Percentiles rank a stretch among this genome's conserved stretches.
phyloP scores from a whole-genome alignment of 2,113 vertebrate species.

The Elgaria multicarinata region DNA sequence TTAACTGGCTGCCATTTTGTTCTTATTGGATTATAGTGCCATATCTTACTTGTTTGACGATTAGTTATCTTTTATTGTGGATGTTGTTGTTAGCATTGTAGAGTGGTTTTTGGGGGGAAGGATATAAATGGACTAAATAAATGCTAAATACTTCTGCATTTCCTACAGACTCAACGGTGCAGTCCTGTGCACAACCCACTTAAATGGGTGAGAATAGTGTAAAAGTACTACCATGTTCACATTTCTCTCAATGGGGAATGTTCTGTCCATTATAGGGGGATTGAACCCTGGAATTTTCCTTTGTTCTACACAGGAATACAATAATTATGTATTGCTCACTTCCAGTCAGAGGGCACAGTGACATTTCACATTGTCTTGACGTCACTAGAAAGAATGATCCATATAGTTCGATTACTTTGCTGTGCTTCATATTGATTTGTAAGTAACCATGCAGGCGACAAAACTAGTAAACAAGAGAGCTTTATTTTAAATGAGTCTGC shows the following conservation, averaged over 20 bases:
- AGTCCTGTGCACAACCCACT: background rate
- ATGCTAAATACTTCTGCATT: background rate
- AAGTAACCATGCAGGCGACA: background rate
- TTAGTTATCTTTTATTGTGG: background rate
- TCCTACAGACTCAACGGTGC: background rate
- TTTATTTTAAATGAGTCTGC: background rate
- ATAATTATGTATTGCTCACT: background rate
- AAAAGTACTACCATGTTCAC: background rate
- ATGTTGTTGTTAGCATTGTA: background rate
- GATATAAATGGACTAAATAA: background rate
- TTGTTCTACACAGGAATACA: background rate
- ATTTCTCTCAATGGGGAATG: background rate
- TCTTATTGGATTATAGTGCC: background rate
- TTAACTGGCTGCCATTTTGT: too few species aligned
- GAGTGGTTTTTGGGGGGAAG: background rate
- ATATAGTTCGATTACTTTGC: background rate
- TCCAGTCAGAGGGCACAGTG: background rate
- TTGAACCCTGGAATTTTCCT: conserved; percentile 4
- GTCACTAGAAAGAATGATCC: conserved; percentile 14
- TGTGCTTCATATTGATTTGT: conserved; percentile 4
- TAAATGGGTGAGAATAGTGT: background rate
- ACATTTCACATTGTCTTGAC: conserved; percentile 11
- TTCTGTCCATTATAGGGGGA: background rate
- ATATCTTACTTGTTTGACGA: background rate
- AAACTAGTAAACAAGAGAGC: background rate